phyloP scores from a whole-genome alignment of 2,888 invertebrate genomes.

The Eupithecia subumbrata region DNA sequence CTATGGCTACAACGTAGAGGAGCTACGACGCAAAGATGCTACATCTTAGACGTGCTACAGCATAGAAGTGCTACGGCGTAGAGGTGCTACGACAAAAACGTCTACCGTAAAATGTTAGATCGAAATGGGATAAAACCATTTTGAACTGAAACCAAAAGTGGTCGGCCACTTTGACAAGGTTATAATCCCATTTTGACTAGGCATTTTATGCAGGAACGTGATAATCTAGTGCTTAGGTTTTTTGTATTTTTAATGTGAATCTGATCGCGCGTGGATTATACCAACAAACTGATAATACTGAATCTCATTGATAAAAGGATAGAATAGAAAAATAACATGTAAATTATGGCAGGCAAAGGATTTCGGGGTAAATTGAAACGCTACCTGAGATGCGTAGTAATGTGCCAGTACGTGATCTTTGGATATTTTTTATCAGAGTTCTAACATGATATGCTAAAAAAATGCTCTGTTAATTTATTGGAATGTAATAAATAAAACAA shows the following conservation, averaged over 20 bases:
- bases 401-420: neutral
- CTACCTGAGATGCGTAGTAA: constrained; percentile 23
- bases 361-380: constrained; percentile 22
- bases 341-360: constrained; percentile 9
- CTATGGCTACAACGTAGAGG: constrained; percentile 23
- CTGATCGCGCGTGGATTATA: neutral
- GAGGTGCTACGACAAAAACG: neutral
- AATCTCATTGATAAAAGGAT: neutral
- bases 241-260: neutral
- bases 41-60: constrained; percentile 13
- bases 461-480: neutral
- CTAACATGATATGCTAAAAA: neutral
- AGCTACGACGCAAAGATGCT: constrained; percentile 5
- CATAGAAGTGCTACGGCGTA: neutral
- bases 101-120: neutral
- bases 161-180: neutral
- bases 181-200: neutral
- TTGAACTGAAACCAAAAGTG: neutral
- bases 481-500: neutral
- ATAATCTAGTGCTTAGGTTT: neutral
- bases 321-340: constrained; percentile 17
- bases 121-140: neutral
- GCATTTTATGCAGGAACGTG: neutral
- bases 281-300: neutral
- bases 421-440: neutral